These are phyloP conservation scores for Saccopteryx leptura DNA, from an alignment of 2,113 vertebrate species.

Conservation along the genomic window DNA sequence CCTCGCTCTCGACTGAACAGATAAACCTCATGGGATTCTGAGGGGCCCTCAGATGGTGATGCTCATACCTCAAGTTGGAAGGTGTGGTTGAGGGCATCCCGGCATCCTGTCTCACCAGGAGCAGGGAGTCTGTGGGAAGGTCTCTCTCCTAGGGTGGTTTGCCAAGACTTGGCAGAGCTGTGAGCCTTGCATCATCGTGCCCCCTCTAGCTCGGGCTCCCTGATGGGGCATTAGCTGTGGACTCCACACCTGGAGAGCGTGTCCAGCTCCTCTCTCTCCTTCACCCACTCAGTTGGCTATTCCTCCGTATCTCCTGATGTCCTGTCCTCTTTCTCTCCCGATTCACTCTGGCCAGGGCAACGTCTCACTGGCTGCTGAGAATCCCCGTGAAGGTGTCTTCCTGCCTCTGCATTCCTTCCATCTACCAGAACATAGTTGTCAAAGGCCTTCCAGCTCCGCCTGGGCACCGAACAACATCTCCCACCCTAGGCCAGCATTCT, in stretches of 20 bases:
- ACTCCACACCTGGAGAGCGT: neutral
- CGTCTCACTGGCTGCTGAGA: neutral
- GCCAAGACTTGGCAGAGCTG: neutral
- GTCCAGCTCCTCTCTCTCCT: neutral
- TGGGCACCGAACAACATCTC: neutral
- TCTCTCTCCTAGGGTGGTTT: neutral
- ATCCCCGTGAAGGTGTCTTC: neutral
- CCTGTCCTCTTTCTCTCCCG: neutral
- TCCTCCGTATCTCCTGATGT: neutral
- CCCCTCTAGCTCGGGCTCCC: neutral
- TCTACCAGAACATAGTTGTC: neutral
- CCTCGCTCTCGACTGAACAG: neutral
- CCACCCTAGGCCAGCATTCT: fast-evolving
- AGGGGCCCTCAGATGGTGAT: neutral
- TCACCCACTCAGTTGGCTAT: neutral
- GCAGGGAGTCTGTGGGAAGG: neutral
- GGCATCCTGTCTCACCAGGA: neutral
- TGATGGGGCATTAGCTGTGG: neutral
- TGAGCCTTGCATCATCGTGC: neutral
- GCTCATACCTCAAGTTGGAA: neutral
- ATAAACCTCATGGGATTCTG: neutral
- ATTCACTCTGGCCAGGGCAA: neutral
- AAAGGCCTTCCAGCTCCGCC: neutral
- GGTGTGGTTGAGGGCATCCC: neutral
- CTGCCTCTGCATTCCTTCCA: neutral